Conservation (phyloP, 2,113 vertebrate genomes). For the Mionectes macconnelli region DNA sequence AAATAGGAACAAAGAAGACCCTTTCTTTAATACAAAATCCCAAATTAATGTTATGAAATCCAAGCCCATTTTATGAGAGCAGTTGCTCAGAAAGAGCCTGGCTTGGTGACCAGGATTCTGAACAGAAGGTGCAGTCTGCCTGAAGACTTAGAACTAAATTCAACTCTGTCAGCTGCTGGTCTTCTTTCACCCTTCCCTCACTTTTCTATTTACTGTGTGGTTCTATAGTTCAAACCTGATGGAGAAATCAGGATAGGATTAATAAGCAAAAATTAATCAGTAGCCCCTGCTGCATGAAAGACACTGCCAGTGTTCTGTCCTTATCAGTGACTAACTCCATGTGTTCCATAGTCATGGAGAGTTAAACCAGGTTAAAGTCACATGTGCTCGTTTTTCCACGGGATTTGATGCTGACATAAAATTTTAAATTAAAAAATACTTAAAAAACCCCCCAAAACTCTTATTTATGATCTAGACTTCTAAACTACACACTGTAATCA, state of each 20-base stretch:
- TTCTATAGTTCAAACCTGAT: conserved; percentile 64
- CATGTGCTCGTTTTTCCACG: not conserved
- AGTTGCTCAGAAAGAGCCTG: not conserved
- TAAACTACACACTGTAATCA: not conserved
- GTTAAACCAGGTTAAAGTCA: not conserved
- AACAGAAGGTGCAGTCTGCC: not conserved
- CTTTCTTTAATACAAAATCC: not conserved
- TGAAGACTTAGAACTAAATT: conserved; percentile 47
- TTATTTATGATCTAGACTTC: not conserved
- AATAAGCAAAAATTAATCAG: conserved; percentile 63
- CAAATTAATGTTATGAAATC: conserved; percentile 20
- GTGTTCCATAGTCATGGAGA: conserved; percentile 18
- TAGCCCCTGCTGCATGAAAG: conserved; percentile 57
- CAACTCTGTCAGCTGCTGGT: not conserved
- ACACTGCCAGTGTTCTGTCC: not conserved
- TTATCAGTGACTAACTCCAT: conserved; percentile 38
- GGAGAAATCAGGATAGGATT: conserved; percentile 55
- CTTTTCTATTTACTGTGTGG: conserved; percentile 47
- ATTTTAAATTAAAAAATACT: not conserved
- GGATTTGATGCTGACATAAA: not conserved
- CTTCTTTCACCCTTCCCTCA: not conserved
- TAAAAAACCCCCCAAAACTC: not conserved
- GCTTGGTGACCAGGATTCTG: not conserved
- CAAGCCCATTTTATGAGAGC: not conserved
- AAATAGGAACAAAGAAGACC: not conserved